Percentiles rank a stretch among this genome's conserved stretches.
Evolutionary conservation across 2,113 vertebrate species (phyloP).

Genomic region (human (Homo sapiens)): DNA sequence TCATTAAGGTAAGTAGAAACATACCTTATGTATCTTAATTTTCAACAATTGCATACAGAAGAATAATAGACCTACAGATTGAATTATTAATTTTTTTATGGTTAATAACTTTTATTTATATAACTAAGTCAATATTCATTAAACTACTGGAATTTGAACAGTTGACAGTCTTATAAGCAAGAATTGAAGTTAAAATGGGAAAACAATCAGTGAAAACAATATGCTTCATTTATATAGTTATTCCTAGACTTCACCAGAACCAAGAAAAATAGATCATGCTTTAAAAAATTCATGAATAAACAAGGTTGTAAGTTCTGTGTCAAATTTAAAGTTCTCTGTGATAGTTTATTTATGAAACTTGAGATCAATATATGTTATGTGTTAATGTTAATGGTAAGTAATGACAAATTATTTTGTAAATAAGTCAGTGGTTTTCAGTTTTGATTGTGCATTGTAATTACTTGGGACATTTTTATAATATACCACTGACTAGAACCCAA

Average conservation of each 20-base stretch:
- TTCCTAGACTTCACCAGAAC: background rate
- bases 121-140: background rate
- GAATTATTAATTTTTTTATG: background rate
- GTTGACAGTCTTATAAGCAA: background rate
- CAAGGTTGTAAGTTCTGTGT: background rate
- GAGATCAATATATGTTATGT: background rate
- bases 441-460: background rate
- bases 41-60: background rate
- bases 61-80: background rate
- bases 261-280: background rate
- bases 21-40: background rate
- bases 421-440: background rate
- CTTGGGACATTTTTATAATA: background rate
- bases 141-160: background rate
- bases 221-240: background rate
- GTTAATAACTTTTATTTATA: background rate
- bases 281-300: background rate
- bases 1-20: background rate
- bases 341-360: background rate
- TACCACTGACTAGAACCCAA: background rate
- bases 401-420: background rate
- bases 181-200: background rate
- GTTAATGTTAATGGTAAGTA: background rate
- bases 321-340: background rate
- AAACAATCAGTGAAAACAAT: background rate